phyloP scores from a whole-genome alignment of 2,113 vertebrate genomes.

The Archilochus colubris region DNA sequence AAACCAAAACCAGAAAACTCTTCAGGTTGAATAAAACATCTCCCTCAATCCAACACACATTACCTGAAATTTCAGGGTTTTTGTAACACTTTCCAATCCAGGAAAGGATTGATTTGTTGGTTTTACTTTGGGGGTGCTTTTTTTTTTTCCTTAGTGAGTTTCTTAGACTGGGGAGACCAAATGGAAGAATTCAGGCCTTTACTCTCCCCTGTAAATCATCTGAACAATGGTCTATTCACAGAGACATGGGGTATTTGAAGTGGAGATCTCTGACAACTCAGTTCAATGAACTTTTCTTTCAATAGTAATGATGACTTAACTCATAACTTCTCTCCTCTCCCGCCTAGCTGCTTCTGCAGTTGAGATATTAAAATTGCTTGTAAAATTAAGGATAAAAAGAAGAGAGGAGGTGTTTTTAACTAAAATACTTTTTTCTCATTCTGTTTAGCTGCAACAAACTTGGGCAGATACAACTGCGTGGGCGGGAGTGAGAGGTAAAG shows the following conservation, averaged over 20 bases:
- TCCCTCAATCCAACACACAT: not conserved
- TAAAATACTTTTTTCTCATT: not conserved
- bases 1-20: not conserved
- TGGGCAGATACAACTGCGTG: not conserved
- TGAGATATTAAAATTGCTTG: not conserved
- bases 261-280: not conserved
- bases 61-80: not conserved
- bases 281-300: not conserved
- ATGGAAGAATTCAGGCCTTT: not conserved
- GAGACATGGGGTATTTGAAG: not conserved
- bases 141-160: not conserved
- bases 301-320: not conserved
- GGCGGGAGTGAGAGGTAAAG: constrained; percentile 23
- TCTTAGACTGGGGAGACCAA: not conserved
- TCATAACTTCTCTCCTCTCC: not conserved
- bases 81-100: not conserved
- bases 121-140: not conserved
- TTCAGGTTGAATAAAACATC: not conserved
- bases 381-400: not conserved
- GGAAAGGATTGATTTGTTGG: not conserved
- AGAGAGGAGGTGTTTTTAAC: not conserved
- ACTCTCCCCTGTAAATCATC: not conserved
- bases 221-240: not conserved
- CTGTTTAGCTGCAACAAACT: not conserved
- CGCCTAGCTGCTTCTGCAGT: not conserved